phyloP scores from a whole-genome alignment of 2,797 vertebrate genomes.

The Brachyalestes nurse region DNA sequence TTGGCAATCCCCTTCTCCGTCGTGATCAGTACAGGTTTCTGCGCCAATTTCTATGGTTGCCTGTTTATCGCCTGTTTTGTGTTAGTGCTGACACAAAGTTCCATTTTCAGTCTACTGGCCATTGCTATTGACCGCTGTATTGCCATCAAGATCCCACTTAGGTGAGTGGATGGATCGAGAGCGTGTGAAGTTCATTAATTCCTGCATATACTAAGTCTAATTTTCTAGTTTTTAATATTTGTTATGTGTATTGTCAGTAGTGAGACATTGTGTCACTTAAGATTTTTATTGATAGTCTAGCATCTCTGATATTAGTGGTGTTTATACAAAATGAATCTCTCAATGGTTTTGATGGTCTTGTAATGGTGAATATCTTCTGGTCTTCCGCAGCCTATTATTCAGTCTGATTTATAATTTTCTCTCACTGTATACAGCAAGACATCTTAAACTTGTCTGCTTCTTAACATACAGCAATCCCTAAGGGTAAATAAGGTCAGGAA shows the following conservation, averaged over 20 bases:
- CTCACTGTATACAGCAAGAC: background rate
- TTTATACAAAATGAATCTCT: background rate
- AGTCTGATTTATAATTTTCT: background rate
- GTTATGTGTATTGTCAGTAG: background rate
- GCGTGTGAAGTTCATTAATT: background rate
- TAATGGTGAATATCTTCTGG: background rate
- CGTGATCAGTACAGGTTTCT: constrained; percentile 93
- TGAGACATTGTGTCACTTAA: background rate
- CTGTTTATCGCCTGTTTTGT: constrained; percentile 97
- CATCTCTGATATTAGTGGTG: background rate
- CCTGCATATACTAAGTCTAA: background rate
- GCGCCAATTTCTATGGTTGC: constrained; percentile 92
- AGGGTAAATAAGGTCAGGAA: background rate
- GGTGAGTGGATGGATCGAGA: constrained; percentile 83
- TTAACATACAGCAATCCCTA: background rate
- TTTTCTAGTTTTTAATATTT: background rate
- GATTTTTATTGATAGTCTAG: background rate
- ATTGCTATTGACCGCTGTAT: constrained; percentile 96
- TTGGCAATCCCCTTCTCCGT: constrained; percentile 95
- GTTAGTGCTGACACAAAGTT: constrained; percentile 94
- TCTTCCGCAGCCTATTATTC: background rate
- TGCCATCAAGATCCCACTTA: constrained; percentile 92
- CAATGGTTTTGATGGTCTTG: background rate
- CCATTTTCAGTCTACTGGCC: constrained; percentile 96
- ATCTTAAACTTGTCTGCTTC: background rate